Conservation (phyloP, 2,888 invertebrate genomes). For the Mythimna pallens region DNA sequence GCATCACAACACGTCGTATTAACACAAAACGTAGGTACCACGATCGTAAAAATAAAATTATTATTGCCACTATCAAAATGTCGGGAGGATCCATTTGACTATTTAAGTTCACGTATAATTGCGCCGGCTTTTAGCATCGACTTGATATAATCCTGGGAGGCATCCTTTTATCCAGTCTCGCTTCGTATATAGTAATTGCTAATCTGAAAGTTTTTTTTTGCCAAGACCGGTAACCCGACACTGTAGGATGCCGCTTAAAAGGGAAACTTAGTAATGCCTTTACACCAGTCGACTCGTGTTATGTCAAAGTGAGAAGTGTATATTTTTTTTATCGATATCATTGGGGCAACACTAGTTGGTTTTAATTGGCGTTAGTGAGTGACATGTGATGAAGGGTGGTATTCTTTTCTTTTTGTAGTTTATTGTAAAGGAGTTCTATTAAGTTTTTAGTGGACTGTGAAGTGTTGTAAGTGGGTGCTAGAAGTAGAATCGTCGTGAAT, state of each 20-base stretch:
- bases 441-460: constrained; percentile 44
- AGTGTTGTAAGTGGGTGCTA: constrained; percentile 41
- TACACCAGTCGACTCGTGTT: constrained; percentile 84
- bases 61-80: constrained; percentile 69
- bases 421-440: constrained; percentile 36
- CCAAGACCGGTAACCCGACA: constrained; percentile 80
- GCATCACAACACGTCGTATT: constrained; percentile 60
- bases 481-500: constrained; percentile 12
- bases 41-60: constrained; percentile 73
- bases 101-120: constrained; percentile 74
- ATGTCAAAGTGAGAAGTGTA: constrained; percentile 75
- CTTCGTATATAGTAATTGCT: constrained; percentile 80
- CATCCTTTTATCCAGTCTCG: constrained; percentile 76
- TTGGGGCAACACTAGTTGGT: constrained; percentile 80
- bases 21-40: constrained; percentile 57
- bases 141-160: constrained; percentile 76
- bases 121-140: constrained; percentile 67
- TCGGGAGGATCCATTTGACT: constrained; percentile 70
- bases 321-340: constrained; percentile 81
- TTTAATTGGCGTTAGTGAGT: constrained; percentile 78
- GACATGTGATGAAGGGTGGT: constrained; percentile 54
- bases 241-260: constrained; percentile 83
- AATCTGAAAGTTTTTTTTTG: constrained; percentile 75
- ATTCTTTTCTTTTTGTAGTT: constrained; percentile 31
- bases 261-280: constrained; percentile 86